Evolutionary conservation across 2,113 vertebrate genomes (phyloP).

Genomic region (Dicaeum eximium): DNA sequence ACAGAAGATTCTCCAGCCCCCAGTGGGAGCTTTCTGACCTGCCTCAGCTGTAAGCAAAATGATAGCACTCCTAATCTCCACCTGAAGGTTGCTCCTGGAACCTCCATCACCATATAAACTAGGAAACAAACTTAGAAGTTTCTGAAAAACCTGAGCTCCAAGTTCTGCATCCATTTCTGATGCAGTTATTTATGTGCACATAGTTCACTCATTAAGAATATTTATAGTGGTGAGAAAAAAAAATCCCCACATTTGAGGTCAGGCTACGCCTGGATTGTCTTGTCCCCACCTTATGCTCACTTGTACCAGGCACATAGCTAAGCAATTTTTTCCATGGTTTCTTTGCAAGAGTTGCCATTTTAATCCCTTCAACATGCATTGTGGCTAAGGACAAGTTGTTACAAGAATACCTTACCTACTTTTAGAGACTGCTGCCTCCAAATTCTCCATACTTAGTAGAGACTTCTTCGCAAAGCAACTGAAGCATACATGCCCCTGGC

Average conservation of each 20-base stretch:
- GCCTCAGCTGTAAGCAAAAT: neutral
- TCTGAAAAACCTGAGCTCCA: neutral
- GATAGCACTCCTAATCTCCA: neutral
- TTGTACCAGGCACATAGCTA: neutral
- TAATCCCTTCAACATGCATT: neutral
- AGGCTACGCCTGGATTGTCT: neutral
- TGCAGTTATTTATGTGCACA: neutral
- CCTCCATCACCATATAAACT: neutral
- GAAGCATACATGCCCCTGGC: neutral
- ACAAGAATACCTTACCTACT: neutral
- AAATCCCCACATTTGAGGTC: neutral
- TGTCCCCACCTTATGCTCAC: neutral
- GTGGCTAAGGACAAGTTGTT: neutral
- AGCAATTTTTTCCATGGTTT: neutral
- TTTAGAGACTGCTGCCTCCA: neutral
- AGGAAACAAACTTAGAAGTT: neutral
- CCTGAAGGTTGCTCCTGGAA: neutral
- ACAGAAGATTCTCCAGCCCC: neutral
- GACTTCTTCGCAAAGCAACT: neutral
- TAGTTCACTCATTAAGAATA: neutral
- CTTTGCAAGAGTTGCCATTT: neutral
- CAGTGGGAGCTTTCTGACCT: neutral
- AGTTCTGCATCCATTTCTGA: neutral
- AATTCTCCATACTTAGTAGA: neutral
- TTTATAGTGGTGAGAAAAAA: neutral